Conservation (phyloP, 2,113 vertebrate species). For the Rhipidura dahli region DNA sequence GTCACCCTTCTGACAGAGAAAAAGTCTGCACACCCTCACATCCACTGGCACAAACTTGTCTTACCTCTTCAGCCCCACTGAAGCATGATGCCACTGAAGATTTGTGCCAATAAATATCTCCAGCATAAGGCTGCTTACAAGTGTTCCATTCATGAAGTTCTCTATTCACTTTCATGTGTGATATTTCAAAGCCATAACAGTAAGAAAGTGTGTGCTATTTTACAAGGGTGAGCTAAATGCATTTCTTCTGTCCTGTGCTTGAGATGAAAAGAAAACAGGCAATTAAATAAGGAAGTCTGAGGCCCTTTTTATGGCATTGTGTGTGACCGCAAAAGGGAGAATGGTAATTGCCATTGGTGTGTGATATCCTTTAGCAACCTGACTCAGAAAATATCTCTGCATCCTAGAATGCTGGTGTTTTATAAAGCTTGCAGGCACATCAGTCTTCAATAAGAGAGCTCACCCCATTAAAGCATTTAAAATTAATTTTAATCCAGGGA, state of each 20-base stretch:
- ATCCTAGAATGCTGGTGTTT: not conserved
- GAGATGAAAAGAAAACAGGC: conserved; percentile 20
- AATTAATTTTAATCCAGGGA: conserved; percentile 42
- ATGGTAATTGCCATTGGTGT: not conserved
- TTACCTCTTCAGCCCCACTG: not conserved
- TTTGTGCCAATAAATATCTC: conserved; percentile 8
- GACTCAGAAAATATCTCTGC: conserved; percentile 7
- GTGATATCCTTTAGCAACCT: conserved; percentile 20
- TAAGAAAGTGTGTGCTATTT: not conserved
- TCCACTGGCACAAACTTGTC: not conserved
- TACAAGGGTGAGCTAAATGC: conserved; percentile 3
- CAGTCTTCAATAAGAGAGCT: not conserved
- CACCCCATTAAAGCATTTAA: conserved; percentile 1
- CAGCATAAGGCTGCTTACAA: not conserved
- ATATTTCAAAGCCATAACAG: conserved; percentile 31
- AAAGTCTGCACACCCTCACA: not conserved
- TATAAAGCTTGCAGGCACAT: conserved; percentile 27
- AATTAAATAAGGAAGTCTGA: conserved; percentile 6
- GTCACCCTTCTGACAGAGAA: not conserved
- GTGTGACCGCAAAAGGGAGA: not conserved
- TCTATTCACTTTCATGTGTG: not conserved
- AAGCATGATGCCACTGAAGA: not conserved
- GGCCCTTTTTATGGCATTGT: not conserved
- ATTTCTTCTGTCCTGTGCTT: not conserved
- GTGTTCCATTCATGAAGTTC: conserved; percentile 2